These are phyloP conservation scores for Mycteria americana DNA, from an alignment of 2,797 vertebrate species.

Conservation along the genomic window DNA sequence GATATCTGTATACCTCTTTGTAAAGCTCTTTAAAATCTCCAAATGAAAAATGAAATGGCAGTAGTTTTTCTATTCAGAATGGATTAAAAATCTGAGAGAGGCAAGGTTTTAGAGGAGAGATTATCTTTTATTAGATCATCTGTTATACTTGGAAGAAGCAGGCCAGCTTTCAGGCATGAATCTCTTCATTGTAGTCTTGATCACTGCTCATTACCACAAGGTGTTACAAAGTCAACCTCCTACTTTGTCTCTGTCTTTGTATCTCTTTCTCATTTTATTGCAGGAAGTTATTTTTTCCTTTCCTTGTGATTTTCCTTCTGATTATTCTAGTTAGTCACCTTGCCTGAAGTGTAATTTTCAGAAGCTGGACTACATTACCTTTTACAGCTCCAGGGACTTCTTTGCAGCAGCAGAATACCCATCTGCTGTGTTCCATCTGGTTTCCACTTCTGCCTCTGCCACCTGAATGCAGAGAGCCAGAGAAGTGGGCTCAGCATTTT, in stretches of 20 bases:
- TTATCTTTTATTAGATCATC: slow-evolving; percentile 1
- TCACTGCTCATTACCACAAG: background rate
- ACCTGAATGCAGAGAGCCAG: background rate
- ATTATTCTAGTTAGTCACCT: slow-evolving; percentile 10
- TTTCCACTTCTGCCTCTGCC: background rate
- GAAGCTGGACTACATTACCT: slow-evolving; percentile 6
- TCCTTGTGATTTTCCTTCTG: background rate
- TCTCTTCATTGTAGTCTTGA: background rate
- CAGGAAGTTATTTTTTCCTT: background rate
- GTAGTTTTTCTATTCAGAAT: background rate
- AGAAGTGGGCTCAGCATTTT: background rate
- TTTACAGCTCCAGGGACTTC: slow-evolving; percentile 1
- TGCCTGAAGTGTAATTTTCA: background rate
- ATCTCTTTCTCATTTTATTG: background rate
- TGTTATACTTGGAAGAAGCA: background rate
- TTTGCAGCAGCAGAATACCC: background rate
- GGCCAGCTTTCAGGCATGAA: background rate
- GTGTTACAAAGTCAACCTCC: background rate
- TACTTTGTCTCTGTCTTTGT: background rate
- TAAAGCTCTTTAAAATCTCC: background rate
- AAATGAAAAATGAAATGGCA: background rate
- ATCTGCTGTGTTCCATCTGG: slow-evolving; percentile 4
- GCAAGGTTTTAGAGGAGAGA: background rate
- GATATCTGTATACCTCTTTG: background rate
- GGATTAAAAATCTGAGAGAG: background rate